Percentiles rank a stretch among this genome's conserved stretches.
Evolutionary conservation across 2,113 vertebrate species (phyloP).

Genomic region (Hirundichthys speculiger): DNA sequence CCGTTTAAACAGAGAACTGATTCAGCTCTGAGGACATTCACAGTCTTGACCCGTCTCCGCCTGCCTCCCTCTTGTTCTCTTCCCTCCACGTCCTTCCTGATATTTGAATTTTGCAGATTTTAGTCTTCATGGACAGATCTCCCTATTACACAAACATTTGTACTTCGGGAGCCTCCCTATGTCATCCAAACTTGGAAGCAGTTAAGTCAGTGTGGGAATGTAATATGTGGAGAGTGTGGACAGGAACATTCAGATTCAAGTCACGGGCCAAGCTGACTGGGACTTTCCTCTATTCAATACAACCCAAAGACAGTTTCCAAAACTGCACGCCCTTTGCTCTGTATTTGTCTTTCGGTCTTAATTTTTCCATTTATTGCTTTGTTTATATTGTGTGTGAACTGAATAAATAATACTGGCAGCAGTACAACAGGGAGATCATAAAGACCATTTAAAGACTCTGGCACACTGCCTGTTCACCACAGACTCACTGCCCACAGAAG

Average conservation of each 20-base stretch:
- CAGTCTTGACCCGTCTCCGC: slow-evolving; percentile 33
- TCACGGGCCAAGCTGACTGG: slow-evolving; percentile 39
- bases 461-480: slow-evolving; percentile 32
- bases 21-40: slow-evolving; percentile 33
- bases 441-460: slow-evolving; percentile 31
- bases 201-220: slow-evolving; percentile 45
- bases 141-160: slow-evolving; percentile 6
- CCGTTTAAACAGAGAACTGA: slow-evolving; percentile 47
- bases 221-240: slow-evolving; percentile 56
- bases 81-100: slow-evolving; percentile 3
- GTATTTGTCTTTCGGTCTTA: neutral
- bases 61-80: slow-evolving; percentile 41
- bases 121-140: neutral
- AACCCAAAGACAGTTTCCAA: slow-evolving; percentile 7
- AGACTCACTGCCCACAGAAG: slow-evolving; percentile 33
- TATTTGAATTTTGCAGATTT: slow-evolving; percentile 2
- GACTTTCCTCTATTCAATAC: slow-evolving; percentile 51
- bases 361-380: slow-evolving; percentile 2
- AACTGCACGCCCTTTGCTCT: slow-evolving; percentile 10
- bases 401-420: slow-evolving; percentile 3
- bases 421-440: neutral
- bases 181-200: slow-evolving; percentile 4
- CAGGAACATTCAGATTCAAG: slow-evolving; percentile 64
- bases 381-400: slow-evolving; percentile 12
- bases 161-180: neutral